These are phyloP conservation scores for Puffinus mauretanicus DNA, from an alignment of 2,113 vertebrate genomes.

Conservation along the genomic window DNA sequence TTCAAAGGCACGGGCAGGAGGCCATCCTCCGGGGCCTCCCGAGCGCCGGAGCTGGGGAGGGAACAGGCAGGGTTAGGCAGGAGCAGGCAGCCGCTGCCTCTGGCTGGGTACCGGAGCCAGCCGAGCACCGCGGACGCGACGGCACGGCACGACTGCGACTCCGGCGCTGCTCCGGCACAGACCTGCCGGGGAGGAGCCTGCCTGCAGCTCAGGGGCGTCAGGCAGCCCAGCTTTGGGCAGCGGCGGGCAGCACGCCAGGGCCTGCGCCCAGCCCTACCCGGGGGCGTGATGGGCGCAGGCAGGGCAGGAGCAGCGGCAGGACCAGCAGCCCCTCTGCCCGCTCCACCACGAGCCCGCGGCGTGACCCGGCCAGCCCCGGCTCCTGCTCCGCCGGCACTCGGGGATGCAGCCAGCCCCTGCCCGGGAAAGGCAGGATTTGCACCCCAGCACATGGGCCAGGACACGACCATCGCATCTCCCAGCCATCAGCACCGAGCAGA, in stretches of 20 bases:
- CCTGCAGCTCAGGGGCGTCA: not conserved
- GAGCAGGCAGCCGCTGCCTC: not conserved
- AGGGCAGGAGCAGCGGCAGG: not conserved
- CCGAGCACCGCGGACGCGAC: not conserved
- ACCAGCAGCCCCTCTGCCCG: not conserved
- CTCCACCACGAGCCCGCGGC: rapidly evolving
- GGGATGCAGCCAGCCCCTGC: not conserved
- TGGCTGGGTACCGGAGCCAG: not conserved
- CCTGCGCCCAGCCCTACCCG: not conserved
- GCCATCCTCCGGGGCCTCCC: not conserved
- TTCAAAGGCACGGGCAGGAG: not conserved
- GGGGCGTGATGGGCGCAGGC: not conserved
- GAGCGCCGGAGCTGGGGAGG: not conserved
- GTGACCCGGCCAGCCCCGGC: not conserved
- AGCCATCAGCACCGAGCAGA: not conserved
- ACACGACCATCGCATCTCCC: not conserved
- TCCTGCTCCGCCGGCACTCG: not conserved
- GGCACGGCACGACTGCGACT: not conserved
- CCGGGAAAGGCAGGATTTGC: not conserved
- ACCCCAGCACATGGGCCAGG: no score
- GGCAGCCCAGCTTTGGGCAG: not conserved
- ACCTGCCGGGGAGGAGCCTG: not conserved
- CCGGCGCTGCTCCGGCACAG: not conserved
- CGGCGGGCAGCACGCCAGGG: not conserved
- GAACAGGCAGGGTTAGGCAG: not conserved